Base-by-base conservation (phyloP, 2,113 vertebrate genomes). In the Pteruthius melanotis region DNA sequence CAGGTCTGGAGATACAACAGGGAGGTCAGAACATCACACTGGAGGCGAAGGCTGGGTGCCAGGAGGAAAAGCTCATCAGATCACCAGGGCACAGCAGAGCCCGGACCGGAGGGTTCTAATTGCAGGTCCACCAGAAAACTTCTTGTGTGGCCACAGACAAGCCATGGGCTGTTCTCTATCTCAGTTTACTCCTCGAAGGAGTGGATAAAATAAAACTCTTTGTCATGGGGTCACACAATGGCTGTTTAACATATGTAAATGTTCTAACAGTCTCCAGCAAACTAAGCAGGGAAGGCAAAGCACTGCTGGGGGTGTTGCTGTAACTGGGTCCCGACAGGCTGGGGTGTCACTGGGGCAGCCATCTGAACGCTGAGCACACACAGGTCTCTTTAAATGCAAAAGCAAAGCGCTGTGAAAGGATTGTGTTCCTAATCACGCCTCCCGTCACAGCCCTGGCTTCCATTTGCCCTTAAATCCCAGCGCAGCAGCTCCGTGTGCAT, bases 191-290 rank as follows among this genome's bases (percentile, higher is more conserved):
- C 74, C 85, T 88, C 1, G 2, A 61, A 59, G 72, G 85, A 70
- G 64, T 23, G 57, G 76, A 80, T 89, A 84, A 88, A 95, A 93
- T 60, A 85, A 87, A 93, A 78, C 88, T 74, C 87, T 90, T 83
- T 94, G 83, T 92, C 90, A 9, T 4, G 16, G 74, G 60, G 75
- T 56, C 79, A 74, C 82, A 95, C 93, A 95, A 88, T 80, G 85
- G 79, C 79, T 88, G 71, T 88, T 94, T 89, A 96, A 94, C 69
- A n/a, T 83, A 86, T 57, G 94, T 59, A 92, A 95, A 93, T 92
- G 56, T 49, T 81, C 92, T 37, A 71, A 21, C 5, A 45, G 85
- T 80, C 75, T 77, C 79, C 13, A 63, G 60, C 78, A 81, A 93
- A n/a, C 47, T 0, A 28, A 44, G 82, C 56, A 31, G 92, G 79